A percentile compares a stretch with the other conserved stretches of the same genome.
phyloP scores from a whole-genome alignment of 2,113 vertebrate genomes.

The Halichoerus grypus region DNA sequence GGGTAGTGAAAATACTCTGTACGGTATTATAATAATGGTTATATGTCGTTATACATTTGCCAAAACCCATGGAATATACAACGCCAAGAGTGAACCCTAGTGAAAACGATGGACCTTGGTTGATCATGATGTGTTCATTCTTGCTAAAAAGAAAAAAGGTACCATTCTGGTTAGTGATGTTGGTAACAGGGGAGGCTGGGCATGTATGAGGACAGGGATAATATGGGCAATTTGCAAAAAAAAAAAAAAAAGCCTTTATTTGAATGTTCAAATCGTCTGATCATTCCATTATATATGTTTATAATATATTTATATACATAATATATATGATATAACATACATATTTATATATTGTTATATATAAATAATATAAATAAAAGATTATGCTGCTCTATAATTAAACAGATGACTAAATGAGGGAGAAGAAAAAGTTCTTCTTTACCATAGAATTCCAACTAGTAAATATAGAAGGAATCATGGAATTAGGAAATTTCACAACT shows the following conservation, averaged over 20 bases:
- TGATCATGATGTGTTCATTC: neutral
- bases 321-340: too few species aligned
- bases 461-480: neutral
- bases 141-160: neutral
- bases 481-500: neutral
- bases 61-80: neutral
- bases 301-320: too few species aligned
- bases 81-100: neutral
- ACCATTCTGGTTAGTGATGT: neutral
- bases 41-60: neutral
- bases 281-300: neutral
- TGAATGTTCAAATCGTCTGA: neutral
- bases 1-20: neutral
- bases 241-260: neutral
- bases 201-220: neutral
- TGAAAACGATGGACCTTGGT: neutral
- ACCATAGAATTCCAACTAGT: neutral
- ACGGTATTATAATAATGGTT: neutral
- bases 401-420: neutral
- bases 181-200: neutral
- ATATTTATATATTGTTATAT: too few species aligned
- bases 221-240: neutral
- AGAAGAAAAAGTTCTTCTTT: constrained; percentile 10
- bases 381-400: neutral
- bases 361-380: neutral